Conservation (phyloP, 30 jellyfish, hydroid and myxozoan species). For the Turritopsis dohrnii region DNA sequence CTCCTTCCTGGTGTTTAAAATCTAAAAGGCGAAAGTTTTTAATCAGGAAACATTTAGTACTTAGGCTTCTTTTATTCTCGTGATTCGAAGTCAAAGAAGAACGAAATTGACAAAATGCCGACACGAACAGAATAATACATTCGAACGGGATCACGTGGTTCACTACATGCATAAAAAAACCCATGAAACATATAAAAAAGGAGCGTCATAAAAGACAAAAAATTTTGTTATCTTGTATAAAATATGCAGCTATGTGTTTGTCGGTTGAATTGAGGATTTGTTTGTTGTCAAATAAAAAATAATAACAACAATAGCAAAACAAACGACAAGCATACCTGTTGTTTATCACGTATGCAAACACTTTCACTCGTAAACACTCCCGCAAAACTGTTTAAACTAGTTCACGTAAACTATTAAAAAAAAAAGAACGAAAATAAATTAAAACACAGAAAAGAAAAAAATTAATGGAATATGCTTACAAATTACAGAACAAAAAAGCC, state of each 20-base stretch:
- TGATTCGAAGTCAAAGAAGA: too few species aligned
- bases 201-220: neutral
- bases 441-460: too few species aligned
- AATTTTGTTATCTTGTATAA: neutral
- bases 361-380: neutral
- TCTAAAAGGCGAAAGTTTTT: neutral
- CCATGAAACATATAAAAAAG: neutral
- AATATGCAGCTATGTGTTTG: neutral
- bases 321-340: neutral
- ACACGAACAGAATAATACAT: neutral
- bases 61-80: neutral
- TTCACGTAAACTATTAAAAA: neutral
- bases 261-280: neutral
- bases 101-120: too few species aligned
- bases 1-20: constrained; percentile 9
- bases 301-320: too few species aligned
- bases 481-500: neutral
- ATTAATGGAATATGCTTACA: neutral
- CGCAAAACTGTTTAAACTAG: neutral
- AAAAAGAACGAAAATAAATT: neutral
- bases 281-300: neutral
- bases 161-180: neutral
- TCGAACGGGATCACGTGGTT: neutral
- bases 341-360: neutral
- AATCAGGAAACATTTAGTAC: neutral